Base-by-base conservation (phyloP, 2,888 invertebrate species). In the Orthosia incerta region DNA sequence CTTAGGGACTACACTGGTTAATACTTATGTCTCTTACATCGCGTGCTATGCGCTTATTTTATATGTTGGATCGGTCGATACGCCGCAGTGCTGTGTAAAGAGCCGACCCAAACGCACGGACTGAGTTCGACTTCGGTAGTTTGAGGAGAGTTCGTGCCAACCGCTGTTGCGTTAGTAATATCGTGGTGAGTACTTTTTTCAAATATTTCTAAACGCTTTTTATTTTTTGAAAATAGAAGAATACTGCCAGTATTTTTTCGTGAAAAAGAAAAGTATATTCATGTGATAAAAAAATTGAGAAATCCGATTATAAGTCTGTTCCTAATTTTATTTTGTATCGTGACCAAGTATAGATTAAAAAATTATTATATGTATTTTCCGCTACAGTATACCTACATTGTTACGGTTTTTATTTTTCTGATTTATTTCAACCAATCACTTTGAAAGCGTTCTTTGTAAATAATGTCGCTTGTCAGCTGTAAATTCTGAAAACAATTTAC, bases 31-130 rank as follows among this genome's bases (percentile, higher is more conserved):
- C 88, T 90, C 86, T 82, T 84, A 90, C 88, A 90, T 95, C 91
- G 95, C 95, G 95, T 95, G 95, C 88, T 89, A 86, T 88, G 86
- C 88, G 91, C 89, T 89, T 91, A 92, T 92, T 92, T 91, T 88
- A 90, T 91, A 86, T 87, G 89, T 74, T 85, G 87, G 82, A 63
- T 83, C 89, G 95, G 95, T 95, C 95, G 95, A 95, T 95, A 95
- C 92, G 89, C 93, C 94, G 95, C 95, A 96, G 95, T 95, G 93
- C 93, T 86, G 90, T 83, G 83, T 87, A 82, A 82, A 86, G 82
- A 90, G 87, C 89, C 92, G 87, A 67, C 84, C 87, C 76, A 87
- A 79, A 72, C 89, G 88, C 92, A 93, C 94, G 93, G 89, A 76
- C 83, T 75, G 76, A 71, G 78, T 66, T 75, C 61, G 76, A 71